Percentiles rank a stretch among this genome's conserved stretches.
These are phyloP conservation scores for Barbus barbus DNA, from an alignment of 2,113 vertebrate species.

Conservation along the genomic window DNA sequence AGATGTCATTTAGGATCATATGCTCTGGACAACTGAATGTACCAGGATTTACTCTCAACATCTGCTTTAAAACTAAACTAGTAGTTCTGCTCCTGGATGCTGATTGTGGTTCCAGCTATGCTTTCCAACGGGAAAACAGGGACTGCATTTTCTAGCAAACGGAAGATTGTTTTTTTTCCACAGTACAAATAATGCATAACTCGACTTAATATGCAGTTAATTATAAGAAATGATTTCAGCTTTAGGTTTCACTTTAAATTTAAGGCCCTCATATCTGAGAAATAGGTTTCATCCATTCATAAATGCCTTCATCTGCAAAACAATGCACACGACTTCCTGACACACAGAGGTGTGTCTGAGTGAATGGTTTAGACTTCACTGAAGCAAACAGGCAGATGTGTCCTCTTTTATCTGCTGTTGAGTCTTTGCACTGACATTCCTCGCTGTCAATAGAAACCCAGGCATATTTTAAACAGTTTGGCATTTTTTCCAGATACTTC, in stretches of 20 bases:
- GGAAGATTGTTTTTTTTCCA: not conserved
- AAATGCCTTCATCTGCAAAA: not conserved
- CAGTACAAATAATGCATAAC: not conserved
- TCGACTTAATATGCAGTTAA: not conserved
- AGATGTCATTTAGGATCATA: not conserved
- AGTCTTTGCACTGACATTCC: constrained; percentile 28
- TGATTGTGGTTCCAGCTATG: not conserved
- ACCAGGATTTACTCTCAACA: not conserved
- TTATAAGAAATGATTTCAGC: not conserved
- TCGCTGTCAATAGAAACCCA: not conserved
- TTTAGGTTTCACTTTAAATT: not conserved
- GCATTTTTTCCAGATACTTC: not conserved
- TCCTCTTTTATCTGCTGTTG: constrained; percentile 37
- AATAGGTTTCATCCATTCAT: not conserved
- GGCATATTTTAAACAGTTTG: not conserved
- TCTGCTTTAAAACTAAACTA: not conserved
- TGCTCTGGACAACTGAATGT: not conserved
- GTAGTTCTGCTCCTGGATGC: not conserved
- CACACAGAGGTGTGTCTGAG: not conserved
- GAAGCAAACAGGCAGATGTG: not conserved
- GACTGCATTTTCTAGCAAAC: not conserved
- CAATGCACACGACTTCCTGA: constrained; percentile 4
- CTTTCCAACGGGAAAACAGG: not conserved
- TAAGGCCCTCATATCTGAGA: not conserved
- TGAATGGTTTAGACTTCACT: not conserved